A percentile compares a stretch with the other conserved stretches of the same genome.
Evolutionary conservation across 2,797 vertebrate genomes (phyloP).

Genomic region (Gallinago solitaria): DNA sequence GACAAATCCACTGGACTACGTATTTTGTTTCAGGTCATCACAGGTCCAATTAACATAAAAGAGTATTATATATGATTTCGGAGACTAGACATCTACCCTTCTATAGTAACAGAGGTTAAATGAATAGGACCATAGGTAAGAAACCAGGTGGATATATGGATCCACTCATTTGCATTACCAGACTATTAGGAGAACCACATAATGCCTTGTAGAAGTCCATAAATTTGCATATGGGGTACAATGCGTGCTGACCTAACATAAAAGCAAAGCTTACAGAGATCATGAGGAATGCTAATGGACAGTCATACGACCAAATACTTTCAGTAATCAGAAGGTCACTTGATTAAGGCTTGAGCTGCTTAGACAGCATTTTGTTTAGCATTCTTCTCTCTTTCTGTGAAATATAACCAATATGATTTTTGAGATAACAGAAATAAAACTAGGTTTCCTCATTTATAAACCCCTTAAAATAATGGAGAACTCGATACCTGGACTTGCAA

Average conservation of each 20-base stretch:
- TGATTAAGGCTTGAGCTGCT: not conserved
- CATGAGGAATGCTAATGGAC: not conserved
- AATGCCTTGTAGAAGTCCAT: not conserved
- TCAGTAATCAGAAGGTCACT: not conserved
- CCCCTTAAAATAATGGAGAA: not conserved
- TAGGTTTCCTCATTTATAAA: not conserved
- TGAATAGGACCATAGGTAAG: not conserved
- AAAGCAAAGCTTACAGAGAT: slow-evolving; percentile 3
- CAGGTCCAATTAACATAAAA: not conserved
- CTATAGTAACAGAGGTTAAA: not conserved
- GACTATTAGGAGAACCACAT: not conserved
- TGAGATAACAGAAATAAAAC: not conserved
- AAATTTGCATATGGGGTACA: not conserved
- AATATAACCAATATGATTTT: not conserved
- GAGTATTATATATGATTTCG: not conserved
- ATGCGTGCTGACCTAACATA: not conserved
- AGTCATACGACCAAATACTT: not conserved
- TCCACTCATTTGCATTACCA: not conserved
- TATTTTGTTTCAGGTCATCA: not conserved
- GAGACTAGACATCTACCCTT: not conserved
- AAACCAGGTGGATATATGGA: not conserved
- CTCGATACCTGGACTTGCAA: not conserved
- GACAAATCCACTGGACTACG: not conserved
- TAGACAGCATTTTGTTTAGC: not conserved
- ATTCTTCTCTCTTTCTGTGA: not conserved